Base-by-base conservation (phyloP, 2,113 vertebrate species). In the Actenoides lindsayi region DNA sequence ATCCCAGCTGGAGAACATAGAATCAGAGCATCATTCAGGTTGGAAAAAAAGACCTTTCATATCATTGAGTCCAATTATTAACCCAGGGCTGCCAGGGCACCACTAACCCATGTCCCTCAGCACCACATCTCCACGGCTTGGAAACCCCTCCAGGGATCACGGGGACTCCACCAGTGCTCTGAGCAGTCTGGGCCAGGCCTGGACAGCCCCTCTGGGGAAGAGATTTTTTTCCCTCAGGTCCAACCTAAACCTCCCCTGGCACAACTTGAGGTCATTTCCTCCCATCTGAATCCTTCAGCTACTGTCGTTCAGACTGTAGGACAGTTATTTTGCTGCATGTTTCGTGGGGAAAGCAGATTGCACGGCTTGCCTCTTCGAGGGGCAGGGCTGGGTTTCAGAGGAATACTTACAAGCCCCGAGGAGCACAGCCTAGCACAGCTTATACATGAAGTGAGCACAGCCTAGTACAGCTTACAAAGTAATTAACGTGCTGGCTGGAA, bases 401-500 rank as follows among this genome's bases (percentile, higher is more conserved):
- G n/a, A 69, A 16, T 27, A 17, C 44, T 50, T 50, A 27, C 67
- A 35, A 69, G 33, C 67, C 23, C 67, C 5, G 17, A 35, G n/a
- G 11, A 35, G 67, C 23, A 21, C 33, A 69, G 67, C 33, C 7
- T 17, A 33, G 42, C 6, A 21, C 31, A 68, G 42, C 44, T 68
- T 24, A 12, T 11, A n/a, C 65, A 24, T 6, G 25, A 23, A 68
- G 42, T n/a, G 14, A n/a, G 65, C 31, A 19, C 30, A 68, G 65
- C 31, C 6, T 11, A n/a, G 44, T 10, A 16, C 23, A 69, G 65
- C 46, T 69, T 25, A 13, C 7, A 48, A n/a, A 69, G 44, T 27
- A 27, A 27, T 27, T 25, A 69, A 51, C 13, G 6, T 0, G 1
- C 7, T 1, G 1, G 23, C 48, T 87, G 83, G 56, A 57, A 82